Conservation (phyloP, 2,888 invertebrate species). For the Theodoxus fluviatilis region DNA sequence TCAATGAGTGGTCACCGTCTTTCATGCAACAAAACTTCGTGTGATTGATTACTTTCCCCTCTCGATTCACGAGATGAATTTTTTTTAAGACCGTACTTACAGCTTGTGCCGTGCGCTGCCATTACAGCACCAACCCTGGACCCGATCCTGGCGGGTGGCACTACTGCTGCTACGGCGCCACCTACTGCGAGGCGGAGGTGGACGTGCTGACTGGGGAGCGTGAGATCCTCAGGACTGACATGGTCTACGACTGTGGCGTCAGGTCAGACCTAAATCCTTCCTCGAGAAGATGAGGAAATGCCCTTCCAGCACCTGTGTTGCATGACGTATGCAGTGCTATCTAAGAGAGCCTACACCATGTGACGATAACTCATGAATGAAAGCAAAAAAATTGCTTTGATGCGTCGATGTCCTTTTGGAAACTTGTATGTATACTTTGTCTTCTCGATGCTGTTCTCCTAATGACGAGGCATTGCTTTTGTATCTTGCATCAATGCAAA, state of each 20-base stretch:
- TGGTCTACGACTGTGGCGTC: slow-evolving; percentile 59
- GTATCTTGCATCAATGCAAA: too few relatives aligned
- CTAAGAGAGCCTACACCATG: not conserved
- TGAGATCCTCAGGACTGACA: slow-evolving; percentile 57
- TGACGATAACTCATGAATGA: not conserved
- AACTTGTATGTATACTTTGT: not conserved
- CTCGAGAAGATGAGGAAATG: not conserved
- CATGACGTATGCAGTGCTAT: not conserved
- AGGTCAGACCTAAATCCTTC: slow-evolving; percentile 41
- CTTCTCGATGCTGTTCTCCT: too few relatives aligned
- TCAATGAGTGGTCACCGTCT: too few relatives aligned
- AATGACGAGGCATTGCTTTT: too few relatives aligned
- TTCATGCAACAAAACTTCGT: too few relatives aligned
- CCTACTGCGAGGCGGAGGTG: slow-evolving; percentile 74
- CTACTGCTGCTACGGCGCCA: slow-evolving; percentile 64
- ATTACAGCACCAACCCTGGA: too few relatives aligned
- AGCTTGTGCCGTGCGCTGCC: too few relatives aligned
- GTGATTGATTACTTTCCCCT: too few relatives aligned
- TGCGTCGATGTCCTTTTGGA: not conserved
- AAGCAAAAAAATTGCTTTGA: not conserved
- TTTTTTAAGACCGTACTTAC: too few relatives aligned
- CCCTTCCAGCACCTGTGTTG: not conserved
- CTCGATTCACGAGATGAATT: too few relatives aligned
- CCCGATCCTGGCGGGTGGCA: slow-evolving; percentile 17
- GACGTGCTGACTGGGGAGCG: slow-evolving; percentile 80